These are phyloP conservation scores for Hormaphis cornu DNA, from an alignment of 1,140 invertebrate species.

Conservation along the genomic window DNA sequence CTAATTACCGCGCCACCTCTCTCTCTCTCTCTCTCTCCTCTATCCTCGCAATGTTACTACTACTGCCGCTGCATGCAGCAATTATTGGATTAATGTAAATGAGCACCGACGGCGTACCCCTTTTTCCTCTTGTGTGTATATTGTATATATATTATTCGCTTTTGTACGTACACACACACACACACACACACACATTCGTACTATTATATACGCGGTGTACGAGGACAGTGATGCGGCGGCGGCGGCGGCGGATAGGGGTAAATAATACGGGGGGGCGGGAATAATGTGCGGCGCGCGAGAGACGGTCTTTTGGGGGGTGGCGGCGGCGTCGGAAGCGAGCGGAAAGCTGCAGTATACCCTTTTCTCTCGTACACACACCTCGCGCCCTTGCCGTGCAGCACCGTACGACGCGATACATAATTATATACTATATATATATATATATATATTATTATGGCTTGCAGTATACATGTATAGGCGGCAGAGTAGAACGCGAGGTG, in stretches of 20 bases:
- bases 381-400: too few species aligned
- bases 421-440: slow-evolving; percentile 28
- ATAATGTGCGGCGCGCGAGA: not conserved
- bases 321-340: not conserved
- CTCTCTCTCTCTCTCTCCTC: too few species aligned
- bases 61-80: slow-evolving; percentile 25
- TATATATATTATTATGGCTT: too few species aligned
- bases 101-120: slow-evolving; percentile 22
- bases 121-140: slow-evolving; percentile 17
- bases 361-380: slow-evolving; percentile 22
- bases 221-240: too few species aligned
- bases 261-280: slow-evolving; percentile 6
- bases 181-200: not conserved
- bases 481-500: too few species aligned
- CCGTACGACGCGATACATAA: slow-evolving; percentile 16
- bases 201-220: not conserved
- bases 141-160: slow-evolving; percentile 7
- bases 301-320: not conserved
- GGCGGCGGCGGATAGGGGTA: slow-evolving; percentile 5
- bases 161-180: not conserved
- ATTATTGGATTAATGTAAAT: slow-evolving; percentile 28
- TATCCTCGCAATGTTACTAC: not conserved
- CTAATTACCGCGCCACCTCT: slow-evolving; percentile 19
- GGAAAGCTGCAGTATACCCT: not conserved
- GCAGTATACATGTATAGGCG: slow-evolving; percentile 8